Evolutionary conservation across 2,113 vertebrate species (phyloP), one percentile per base, ranked within the genome.

Genomic region (Paramormyrops kingsleyae): DNA sequence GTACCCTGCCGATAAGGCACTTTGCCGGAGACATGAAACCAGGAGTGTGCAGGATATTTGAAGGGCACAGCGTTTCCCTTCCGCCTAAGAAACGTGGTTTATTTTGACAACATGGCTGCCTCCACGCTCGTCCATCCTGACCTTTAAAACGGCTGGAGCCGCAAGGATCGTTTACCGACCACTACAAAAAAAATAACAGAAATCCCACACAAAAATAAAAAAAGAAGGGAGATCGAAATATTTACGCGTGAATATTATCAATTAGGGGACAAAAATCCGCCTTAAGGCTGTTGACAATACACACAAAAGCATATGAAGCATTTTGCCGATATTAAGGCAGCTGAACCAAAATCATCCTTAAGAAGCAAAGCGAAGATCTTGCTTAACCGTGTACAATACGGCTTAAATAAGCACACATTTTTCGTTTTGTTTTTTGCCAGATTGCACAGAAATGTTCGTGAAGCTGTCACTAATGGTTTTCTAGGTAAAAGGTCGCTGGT

Each of bases 61-160:
- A 39, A 62, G 87, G 70, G 89, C 90, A 87, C 83, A 83, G 19
- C 13, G 53, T 88, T 91, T 50, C 86, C 70, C 52, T 77, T 47
- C 87, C 88, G 70, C 53, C 66, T 70, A 24, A 89, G 66, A 83
- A 59, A 86, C 90, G 47, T 27, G 85, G 19, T 50, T 86, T 12
- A 87, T 74, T 59, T 85, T 93, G 94, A 90, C 94, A 97, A 96
- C 47, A 97, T 97, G 96, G 96, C 96, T 87, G 96, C 96, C 94
- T 93, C 96, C 96, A 95, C 93, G 90, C 91, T 91, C 49, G 94
- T 95, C 96, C 96, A 94, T 94, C 94, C 94, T 97, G 96, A 97
- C 96, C 96, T 97, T 95, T 96, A 92, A 91, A 91, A 91, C 94
- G 93, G 92, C 93, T 93, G 91, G 92, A 90, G 90, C 92, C 88